A percentile compares a stretch with the other conserved stretches of the same genome.
These are phyloP conservation scores for Chymomyza caudatula DNA, from an alignment of 2,888 invertebrate species.

Conservation along the genomic window DNA sequence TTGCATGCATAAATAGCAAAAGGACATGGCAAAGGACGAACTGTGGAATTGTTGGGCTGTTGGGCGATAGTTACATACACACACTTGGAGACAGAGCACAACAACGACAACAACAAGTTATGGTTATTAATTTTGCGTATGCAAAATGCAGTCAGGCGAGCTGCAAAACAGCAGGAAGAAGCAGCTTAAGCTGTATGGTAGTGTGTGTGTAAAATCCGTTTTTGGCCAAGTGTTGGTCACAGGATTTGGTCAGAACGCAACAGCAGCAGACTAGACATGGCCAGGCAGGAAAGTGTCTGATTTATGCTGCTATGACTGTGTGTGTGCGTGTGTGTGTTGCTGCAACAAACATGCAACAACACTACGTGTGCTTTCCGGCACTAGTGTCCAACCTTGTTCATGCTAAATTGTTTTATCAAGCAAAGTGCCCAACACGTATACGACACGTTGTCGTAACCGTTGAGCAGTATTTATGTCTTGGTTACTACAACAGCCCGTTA, in stretches of 20 bases:
- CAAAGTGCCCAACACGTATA: slow-evolving; percentile 26
- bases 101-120: slow-evolving; percentile 58
- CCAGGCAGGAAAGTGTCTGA: slow-evolving; percentile 49
- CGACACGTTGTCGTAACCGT: slow-evolving; percentile 27
- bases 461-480: slow-evolving; percentile 15
- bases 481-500: background rate
- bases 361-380: slow-evolving; percentile 8
- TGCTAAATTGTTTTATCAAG: slow-evolving; percentile 44
- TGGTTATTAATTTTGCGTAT: slow-evolving; percentile 71
- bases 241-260: slow-evolving; percentile 55
- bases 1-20: slow-evolving; percentile 69
- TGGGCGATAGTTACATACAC: background rate
- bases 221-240: slow-evolving; percentile 62
- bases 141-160: slow-evolving; percentile 43
- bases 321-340: slow-evolving; percentile 14
- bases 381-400: slow-evolving; percentile 16
- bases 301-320: slow-evolving; percentile 38
- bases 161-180: slow-evolving; percentile 44
- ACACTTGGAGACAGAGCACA: slow-evolving; percentile 5
- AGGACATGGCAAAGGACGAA: slow-evolving; percentile 51
- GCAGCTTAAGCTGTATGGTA: slow-evolving; percentile 40
- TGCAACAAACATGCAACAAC: slow-evolving; percentile 10
- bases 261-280: slow-evolving; percentile 33
- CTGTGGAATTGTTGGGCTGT: background rate
- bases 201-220: slow-evolving; percentile 54